Evolutionary conservation across 2,888 invertebrate genomes (phyloP), one percentile per base, ranked within the genome.

Genomic region (Caenorhabditis imperialis): DNA sequence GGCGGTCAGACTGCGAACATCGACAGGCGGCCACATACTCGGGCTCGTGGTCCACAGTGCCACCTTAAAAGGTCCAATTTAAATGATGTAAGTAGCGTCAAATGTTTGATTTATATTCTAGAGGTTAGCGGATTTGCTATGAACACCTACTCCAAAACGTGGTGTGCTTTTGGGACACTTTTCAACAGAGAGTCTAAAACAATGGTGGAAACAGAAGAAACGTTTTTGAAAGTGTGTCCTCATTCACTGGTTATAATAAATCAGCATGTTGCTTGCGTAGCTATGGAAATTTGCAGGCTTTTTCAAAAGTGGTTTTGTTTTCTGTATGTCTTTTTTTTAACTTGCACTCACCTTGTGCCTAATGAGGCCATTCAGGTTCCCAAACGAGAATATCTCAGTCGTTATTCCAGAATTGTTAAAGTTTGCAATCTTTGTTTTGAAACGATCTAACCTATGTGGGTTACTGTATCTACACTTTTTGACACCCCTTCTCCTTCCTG

Each of bases 1-100:
- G 61, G 81, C 77, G 58, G 81, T 79, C 61, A 84, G 72, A 60
- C 74, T 77, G 75, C 77, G 75, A 73, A 78, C 78, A 69, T 83
- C 83, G 79, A 82, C 74, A 57, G 75, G 75, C 62, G 76, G 74
- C 78, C 80, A 77, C 77, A 77, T 77, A 67, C 54, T 70, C 45
- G 63, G 69, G 72, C 74, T 69, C 69, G 74, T 63, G 57, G 74
- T 69, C 69, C 74, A 75, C 67, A 67, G 61, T 67, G 67, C 74
- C 74, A 62, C 74, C 74, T 74, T 61, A 20, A 73, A 67, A n/a
- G n/a, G n/a, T n/a, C n/a, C n/a, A n/a, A n/a, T n/a, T n/a, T n/a
- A n/a, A n/a, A n/a, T n/a, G n/a, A n/a, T n/a, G 30, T 30, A 30
- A 7, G 10, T 30, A 30, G 6, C 30, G 10, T 30, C 10, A 30